Percentiles rank a stretch among this genome's conserved stretches.
These are phyloP conservation scores for Harpagoxenus sublaevis DNA, from an alignment of 2,888 invertebrate species.

Conservation along the genomic window DNA sequence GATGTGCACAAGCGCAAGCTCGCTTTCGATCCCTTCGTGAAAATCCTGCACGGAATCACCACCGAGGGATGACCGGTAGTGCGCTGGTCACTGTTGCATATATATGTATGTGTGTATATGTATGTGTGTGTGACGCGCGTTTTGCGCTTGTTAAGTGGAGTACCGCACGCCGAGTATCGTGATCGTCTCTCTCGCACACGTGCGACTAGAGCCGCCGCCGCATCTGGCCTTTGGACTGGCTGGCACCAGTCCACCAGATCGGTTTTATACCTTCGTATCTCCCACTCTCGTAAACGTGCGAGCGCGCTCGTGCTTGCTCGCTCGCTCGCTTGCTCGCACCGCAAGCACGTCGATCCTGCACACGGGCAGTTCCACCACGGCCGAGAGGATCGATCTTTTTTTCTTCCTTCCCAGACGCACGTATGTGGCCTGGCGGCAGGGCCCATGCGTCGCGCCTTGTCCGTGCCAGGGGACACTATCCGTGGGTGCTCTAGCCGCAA, in stretches of 20 bases:
- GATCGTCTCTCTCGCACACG: slow-evolving; percentile 84
- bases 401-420: slow-evolving; percentile 56
- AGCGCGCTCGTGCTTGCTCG: slow-evolving; percentile 40
- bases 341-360: slow-evolving; percentile 67
- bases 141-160: slow-evolving; percentile 51
- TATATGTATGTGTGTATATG: neutral
- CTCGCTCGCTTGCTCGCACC: slow-evolving; percentile 28
- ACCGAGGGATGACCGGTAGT: slow-evolving; percentile 22
- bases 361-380: slow-evolving; percentile 69
- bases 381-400: slow-evolving; percentile 70
- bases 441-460: neutral
- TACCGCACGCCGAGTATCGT: slow-evolving; percentile 78
- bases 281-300: slow-evolving; percentile 75
- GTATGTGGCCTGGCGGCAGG: neutral
- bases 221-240: slow-evolving; percentile 85
- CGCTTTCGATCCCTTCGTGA: slow-evolving; percentile 30
- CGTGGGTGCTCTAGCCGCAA: slow-evolving; percentile 58
- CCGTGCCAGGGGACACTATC: slow-evolving; percentile 7
- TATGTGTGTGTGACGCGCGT: slow-evolving; percentile 18
- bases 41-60: slow-evolving; percentile 81
- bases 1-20: neutral
- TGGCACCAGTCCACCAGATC: slow-evolving; percentile 81
- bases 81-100: slow-evolving; percentile 49
- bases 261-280: slow-evolving; percentile 85
- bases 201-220: slow-evolving; percentile 85